Conservation (phyloP, 1,140 invertebrate genomes). For the Vollenhovia emeryi region DNA sequence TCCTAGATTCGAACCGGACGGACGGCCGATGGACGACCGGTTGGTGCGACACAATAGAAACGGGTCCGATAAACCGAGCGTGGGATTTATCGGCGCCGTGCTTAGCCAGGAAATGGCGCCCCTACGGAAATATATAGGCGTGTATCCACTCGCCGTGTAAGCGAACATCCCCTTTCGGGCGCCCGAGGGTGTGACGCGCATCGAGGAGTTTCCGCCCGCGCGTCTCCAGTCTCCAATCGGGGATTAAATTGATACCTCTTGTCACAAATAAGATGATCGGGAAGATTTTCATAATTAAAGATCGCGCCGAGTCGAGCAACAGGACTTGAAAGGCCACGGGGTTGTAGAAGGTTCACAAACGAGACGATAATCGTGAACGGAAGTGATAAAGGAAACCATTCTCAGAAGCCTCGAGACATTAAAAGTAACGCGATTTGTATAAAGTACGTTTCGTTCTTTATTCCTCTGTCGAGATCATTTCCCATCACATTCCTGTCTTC, state of each 20-base stretch:
- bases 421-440: constrained; percentile 12
- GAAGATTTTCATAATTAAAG: neutral
- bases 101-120: constrained; percentile 71
- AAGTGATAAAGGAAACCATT: neutral
- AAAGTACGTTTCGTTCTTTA: constrained; percentile 31
- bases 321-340: neutral
- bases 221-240: neutral
- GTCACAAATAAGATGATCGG: neutral
- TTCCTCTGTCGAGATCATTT: constrained; percentile 2
- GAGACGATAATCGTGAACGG: neutral
- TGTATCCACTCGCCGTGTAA: constrained; percentile 18
- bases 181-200: constrained; percentile 22
- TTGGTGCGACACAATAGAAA: constrained; percentile 71
- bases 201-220: neutral
- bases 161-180: constrained; percentile 11
- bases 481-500: constrained; percentile 13
- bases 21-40: constrained; percentile 42
- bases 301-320: neutral
- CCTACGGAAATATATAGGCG: constrained; percentile 59
- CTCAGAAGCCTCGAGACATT: neutral
- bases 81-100: constrained; percentile 69
- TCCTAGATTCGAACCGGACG: constrained; percentile 23
- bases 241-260: constrained; percentile 10
- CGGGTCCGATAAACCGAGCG: constrained; percentile 73
- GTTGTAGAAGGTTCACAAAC: neutral